phyloP scores from a whole-genome alignment of 2,113 vertebrate species.

The Myrmecobius fasciatus region DNA sequence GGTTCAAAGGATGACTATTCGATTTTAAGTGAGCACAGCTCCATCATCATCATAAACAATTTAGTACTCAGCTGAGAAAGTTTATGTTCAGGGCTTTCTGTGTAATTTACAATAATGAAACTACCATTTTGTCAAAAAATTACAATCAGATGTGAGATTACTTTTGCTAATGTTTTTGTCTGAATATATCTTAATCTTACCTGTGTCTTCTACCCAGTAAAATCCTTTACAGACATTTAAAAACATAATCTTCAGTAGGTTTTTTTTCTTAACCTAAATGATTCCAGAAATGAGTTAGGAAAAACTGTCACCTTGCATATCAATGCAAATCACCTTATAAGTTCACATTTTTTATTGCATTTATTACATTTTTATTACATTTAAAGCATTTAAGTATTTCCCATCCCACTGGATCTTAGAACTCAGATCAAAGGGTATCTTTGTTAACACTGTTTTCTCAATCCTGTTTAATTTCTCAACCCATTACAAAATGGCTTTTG shows the following conservation, averaged over 20 bases:
- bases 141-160: neutral
- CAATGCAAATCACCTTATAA: neutral
- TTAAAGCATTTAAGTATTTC: neutral
- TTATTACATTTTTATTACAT: neutral
- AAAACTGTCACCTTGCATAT: neutral
- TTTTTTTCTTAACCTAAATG: neutral
- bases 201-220: neutral
- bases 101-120: neutral
- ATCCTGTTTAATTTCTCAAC: neutral
- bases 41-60: neutral
- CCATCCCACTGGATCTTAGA: neutral
- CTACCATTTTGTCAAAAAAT: conserved; percentile 29
- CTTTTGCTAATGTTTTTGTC: conserved; percentile 17
- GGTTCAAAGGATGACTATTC: neutral
- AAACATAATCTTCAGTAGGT: neutral
- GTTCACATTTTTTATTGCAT: neutral
- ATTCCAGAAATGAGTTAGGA: neutral
- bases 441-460: neutral
- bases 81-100: neutral
- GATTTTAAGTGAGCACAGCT: neutral
- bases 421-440: too few species aligned
- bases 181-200: neutral
- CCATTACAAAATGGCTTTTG: neutral
- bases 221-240: neutral
- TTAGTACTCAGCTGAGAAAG: neutral